A percentile compares a stretch with the other conserved stretches of the same genome.
phyloP scores from a whole-genome alignment of 2,888 invertebrate genomes.

The Nipponacmea schrenckii region DNA sequence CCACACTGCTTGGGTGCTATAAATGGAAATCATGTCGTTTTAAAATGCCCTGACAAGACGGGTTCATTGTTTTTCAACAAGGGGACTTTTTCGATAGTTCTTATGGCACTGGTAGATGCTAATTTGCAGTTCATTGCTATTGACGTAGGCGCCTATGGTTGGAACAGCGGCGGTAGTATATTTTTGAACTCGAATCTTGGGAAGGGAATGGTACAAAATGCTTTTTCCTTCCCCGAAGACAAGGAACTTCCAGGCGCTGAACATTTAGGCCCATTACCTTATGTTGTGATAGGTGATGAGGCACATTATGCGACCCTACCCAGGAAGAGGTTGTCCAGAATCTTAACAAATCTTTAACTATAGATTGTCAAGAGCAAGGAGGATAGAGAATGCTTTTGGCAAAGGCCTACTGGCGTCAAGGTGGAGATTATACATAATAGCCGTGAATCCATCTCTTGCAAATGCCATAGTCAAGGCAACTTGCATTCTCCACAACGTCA shows the following conservation, averaged over 20 bases:
- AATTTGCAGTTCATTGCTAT: too few species aligned
- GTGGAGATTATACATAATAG: neutral
- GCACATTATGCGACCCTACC: constrained; percentile 26
- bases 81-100: constrained; percentile 45
- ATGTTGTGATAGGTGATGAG: constrained; percentile 42
- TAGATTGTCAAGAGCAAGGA: neutral
- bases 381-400: constrained; percentile 5
- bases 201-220: too few species aligned
- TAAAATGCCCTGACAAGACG: too few species aligned
- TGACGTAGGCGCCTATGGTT: too few species aligned
- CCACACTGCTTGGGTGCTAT: too few species aligned
- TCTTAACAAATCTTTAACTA: neutral
- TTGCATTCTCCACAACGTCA: neutral
- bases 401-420: neutral
- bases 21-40: constrained; percentile 33
- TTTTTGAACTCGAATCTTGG: too few species aligned
- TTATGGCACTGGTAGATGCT: constrained; percentile 57
- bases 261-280: constrained; percentile 28
- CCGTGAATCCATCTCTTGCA: neutral
- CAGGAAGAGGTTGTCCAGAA: neutral
- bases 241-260: too few species aligned
- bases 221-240: too few species aligned
- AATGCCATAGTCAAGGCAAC: constrained; percentile 3
- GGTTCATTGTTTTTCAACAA: constrained; percentile 28
- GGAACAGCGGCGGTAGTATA: too few species aligned